Evolutionary conservation across 2,888 invertebrate species (phyloP), one percentile per base, ranked within the genome.

Genomic region (Calameuta pallipes): DNA sequence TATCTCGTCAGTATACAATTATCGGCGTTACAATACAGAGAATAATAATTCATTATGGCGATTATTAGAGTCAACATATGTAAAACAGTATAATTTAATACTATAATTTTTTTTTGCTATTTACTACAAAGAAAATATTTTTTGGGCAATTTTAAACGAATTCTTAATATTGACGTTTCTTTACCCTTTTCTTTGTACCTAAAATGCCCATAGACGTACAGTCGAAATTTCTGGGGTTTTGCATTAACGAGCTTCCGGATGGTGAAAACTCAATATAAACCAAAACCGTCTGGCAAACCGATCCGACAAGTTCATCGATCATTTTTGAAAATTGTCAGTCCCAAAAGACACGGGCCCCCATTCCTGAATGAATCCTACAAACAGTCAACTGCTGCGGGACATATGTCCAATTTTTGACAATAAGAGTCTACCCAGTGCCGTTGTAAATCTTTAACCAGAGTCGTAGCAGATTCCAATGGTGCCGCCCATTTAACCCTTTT

Each of bases 371-470:
- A 56, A 56, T 56, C 9, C 23, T 56, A 56, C 56, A 56, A 56
- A 56, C 56, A 56, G 34, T 31, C 31, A 37, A 33, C 70, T 75
- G 79, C 79, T 85, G 85, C 68, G 37, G 78, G 82, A 84, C 87
- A 87, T 84, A 84, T 87, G 87, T 84, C 68, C 37, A 69, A 36
- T 77, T 69, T n/a, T 68, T 68, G 41, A 56, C 56, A 56, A 56
- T 56, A 56, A 56, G 56, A 56, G 56, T 56, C 23, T 56, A 35
- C 37, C 34, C 36, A 41, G 81, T 76, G 76, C 70, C 41, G 83
- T 83, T 83, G 85, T 88, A 87, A 88, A 88, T 87, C 87, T 87
- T 85, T 75, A 74, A 81, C 81, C 76, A 80, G 73, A 75, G 80
- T 81, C 77, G 81, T 41, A 75, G 82, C 80, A 82, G 82, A 77